phyloP scores from a whole-genome alignment of 1,140 invertebrate genomes.

The roundworm (Caenorhabditis elegans) region WBcel235 BX284602.5:13143501-13144000 shows the following conservation, averaged over 20 bases:
- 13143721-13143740: neutral
- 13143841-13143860: too few species aligned
- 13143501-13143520: too few species aligned
- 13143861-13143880: too few species aligned
- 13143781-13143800: too few species aligned
- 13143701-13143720: neutral
- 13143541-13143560: too few species aligned
- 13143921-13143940: too few species aligned
- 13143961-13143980: neutral
- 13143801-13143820: too few species aligned
- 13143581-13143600: neutral
- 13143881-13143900: too few species aligned
- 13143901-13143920: too few species aligned
- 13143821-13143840: too few species aligned
- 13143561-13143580: too few species aligned
- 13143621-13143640: neutral
- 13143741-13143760: neutral
- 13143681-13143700: conserved; percentile 30
- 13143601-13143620: neutral
- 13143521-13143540: too few species aligned
- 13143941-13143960: neutral
- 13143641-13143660: conserved; percentile 1
- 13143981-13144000: neutral
- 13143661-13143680: conserved; percentile 12
- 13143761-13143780: neutral